These are phyloP conservation scores for Plestiodon gilberti DNA, from an alignment of 2,113 vertebrate species.

Conservation along the genomic window DNA sequence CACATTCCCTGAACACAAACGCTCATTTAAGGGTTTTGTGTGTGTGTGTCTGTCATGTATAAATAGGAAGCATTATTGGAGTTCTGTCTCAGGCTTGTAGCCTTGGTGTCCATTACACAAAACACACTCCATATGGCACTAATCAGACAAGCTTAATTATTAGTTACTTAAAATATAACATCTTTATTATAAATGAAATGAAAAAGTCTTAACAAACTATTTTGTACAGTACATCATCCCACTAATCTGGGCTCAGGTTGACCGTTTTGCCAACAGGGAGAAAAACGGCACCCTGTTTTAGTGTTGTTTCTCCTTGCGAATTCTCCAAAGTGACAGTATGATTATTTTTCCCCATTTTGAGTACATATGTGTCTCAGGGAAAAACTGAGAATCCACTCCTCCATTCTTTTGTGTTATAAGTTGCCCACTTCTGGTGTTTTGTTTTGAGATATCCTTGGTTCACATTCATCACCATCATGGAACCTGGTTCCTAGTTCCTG, in stretches of 20 bases:
- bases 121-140: constrained; percentile 70
- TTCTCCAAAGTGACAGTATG: not conserved
- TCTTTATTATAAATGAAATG: constrained; percentile 58
- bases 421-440: no score
- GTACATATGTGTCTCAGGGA: no score
- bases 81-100: constrained; percentile 51
- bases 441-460: no score
- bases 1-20: constrained; percentile 39
- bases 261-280: constrained; percentile 45
- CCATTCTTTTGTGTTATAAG: no score
- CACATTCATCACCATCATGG: no score
- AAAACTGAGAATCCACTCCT: no score
- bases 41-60: constrained; percentile 10
- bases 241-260: constrained; percentile 40
- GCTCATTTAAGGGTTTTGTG: not conserved
- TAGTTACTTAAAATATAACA: constrained; percentile 72
- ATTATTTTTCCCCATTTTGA: no score
- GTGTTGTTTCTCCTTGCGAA: not conserved
- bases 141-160: constrained; percentile 70
- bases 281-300: constrained; percentile 45
- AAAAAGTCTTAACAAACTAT: constrained; percentile 26
- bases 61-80: constrained; percentile 60
- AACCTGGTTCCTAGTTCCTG: no score
- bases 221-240: constrained; percentile 45
- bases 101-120: constrained; percentile 54